These are phyloP conservation scores for Cataglyphis albicans DNA, from an alignment of 2,888 invertebrate genomes.

Conservation along the genomic window DNA sequence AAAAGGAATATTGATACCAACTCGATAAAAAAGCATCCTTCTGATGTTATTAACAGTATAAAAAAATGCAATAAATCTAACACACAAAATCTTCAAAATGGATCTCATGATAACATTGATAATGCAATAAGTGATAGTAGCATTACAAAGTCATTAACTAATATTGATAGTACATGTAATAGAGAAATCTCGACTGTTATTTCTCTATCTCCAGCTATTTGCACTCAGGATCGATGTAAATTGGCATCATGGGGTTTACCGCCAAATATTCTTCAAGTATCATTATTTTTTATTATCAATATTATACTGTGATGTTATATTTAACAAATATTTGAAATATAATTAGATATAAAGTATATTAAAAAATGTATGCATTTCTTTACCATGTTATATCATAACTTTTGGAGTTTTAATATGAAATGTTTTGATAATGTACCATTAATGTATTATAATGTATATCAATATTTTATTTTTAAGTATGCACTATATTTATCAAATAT, in stretches of 20 bases:
- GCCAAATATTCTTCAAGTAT: conserved; percentile 71
- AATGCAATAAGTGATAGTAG: background rate
- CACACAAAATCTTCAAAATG: background rate
- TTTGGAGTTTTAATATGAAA: background rate
- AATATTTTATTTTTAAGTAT: background rate
- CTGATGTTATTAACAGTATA: background rate
- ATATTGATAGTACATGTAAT: background rate
- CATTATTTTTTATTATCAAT: too few relatives aligned
- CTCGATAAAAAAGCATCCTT: conserved; percentile 11
- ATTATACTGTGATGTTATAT: background rate
- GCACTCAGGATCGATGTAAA: conserved; percentile 74
- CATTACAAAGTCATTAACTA: background rate
- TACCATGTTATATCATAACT: background rate
- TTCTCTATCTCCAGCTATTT: conserved; percentile 46
- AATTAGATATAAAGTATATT: background rate
- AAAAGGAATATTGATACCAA: conserved; percentile 34
- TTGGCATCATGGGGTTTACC: conserved; percentile 79
- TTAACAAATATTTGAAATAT: conserved; percentile 17
- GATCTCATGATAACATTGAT: background rate
- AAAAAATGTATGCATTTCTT: background rate
- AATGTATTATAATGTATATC: background rate
- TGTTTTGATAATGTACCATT: background rate
- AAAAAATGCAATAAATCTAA: conserved; percentile 34
- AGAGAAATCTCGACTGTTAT: conserved; percentile 51
- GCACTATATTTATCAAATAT: conserved; percentile 2